Evolutionary conservation across 2,888 invertebrate genomes (phyloP).

Genomic region (Scaptomyza parva): DNA sequence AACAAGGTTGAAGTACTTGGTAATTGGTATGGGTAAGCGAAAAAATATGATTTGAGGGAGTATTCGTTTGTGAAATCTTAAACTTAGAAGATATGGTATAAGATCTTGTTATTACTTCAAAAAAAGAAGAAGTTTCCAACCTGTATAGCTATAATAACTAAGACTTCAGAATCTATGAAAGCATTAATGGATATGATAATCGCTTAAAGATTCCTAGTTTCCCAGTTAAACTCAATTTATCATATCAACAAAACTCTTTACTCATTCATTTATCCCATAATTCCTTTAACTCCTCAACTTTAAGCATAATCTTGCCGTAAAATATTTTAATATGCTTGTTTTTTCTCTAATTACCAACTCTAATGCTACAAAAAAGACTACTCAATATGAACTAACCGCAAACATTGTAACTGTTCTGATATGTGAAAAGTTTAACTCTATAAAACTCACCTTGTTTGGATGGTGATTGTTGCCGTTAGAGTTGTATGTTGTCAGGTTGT

Average conservation of each 20-base stretch:
- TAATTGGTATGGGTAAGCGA: neutral
- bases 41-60: neutral
- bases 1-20: neutral
- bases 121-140: too few relatives aligned
- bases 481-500: conserved; percentile 16
- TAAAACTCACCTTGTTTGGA: conserved; percentile 54
- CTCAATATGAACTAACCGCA: neutral
- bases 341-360: neutral
- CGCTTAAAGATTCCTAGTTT: too few relatives aligned
- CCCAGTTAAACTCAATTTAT: too few relatives aligned
- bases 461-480: conserved; percentile 21
- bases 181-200: too few relatives aligned
- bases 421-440: neutral
- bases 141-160: too few relatives aligned
- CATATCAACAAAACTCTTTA: neutral
- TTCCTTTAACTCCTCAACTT: too few relatives aligned
- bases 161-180: too few relatives aligned
- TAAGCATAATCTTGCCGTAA: too few relatives aligned
- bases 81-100: too few relatives aligned
- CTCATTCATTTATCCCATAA: too few relatives aligned
- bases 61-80: neutral
- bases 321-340: conserved; percentile 1
- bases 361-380: too few relatives aligned
- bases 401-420: neutral
- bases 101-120: too few relatives aligned